Evolutionary conservation across 2,113 vertebrate genomes (phyloP), one percentile per base, ranked within the genome.

Genomic region (Colinus virginianus): DNA sequence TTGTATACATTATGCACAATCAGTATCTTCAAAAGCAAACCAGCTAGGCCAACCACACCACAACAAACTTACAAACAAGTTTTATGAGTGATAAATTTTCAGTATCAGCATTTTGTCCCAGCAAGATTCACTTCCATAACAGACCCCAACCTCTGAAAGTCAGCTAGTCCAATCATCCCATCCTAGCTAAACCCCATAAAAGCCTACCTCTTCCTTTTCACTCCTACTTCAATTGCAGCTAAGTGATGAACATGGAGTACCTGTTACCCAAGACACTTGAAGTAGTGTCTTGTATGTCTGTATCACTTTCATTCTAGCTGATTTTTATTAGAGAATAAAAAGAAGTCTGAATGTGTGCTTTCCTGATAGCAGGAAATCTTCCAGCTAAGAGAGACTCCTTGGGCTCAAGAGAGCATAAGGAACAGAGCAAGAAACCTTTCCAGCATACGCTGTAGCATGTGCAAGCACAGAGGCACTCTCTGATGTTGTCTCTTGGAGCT

Each of bases 11-110:
- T 43, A 78, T 13, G 46, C 45, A 70, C 74, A 81, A 62, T 56
- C 11, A 63, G 42, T n/a, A 87, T 18, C 51, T 83, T 76, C 68
- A 76, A 69, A 91, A 88, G 49, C 80, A 70, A 82, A 75, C 34
- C 15, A 45, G 56, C 43, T 34, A 43, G 84, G 49, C 56, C 53
- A 69, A 58, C 34, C 9, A n/a, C 22, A 43, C 11, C n/a, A 62
- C 26, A 70, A 58, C 7, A 77, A 87, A 55, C 36, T 25, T 45
- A 78, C n/a, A 63, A 34, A 46, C 34, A 34, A 21, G 5, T 48
- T 23, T 64, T 56, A 28, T 1, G 6, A 81, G 55, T 3, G 12
- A 45, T 11, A 26, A 71, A 69, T 69, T 62, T 49, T 45, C 20
- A 80, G 40, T 22, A 56, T n/a, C 26, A 74, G 56, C 66, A 11